These are phyloP conservation scores for Brachyopa scutellaris DNA, from an alignment of 2,888 invertebrate genomes.

Conservation along the genomic window DNA sequence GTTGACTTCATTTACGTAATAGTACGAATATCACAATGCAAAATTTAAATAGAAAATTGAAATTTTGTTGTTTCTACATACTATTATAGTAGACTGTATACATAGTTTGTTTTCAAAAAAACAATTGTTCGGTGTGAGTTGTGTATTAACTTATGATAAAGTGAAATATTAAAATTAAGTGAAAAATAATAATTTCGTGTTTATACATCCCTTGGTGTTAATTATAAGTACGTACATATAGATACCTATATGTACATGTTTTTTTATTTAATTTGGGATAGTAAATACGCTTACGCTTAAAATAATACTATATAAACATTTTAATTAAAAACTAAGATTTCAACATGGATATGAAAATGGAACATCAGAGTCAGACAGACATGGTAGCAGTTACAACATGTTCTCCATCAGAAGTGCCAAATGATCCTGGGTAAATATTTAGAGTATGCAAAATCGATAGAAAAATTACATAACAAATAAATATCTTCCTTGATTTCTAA, in stretches of 20 bases:
- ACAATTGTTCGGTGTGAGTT: not conserved
- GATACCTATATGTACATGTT: too few relatives aligned
- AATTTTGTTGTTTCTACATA: constrained; percentile 4
- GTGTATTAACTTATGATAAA: not conserved
- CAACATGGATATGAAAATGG: constrained; percentile 80
- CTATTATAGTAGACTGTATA: constrained; percentile 11
- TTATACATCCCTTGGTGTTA: too few relatives aligned
- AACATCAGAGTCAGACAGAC: constrained; percentile 82
- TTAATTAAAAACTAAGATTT: constrained; percentile 1
- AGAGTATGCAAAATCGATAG: too few relatives aligned
- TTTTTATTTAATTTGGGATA: not conserved
- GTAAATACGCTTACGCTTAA: too few relatives aligned
- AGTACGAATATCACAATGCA: not conserved
- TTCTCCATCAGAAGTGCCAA: constrained; percentile 95
- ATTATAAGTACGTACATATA: not conserved
- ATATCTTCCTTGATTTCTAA: too few relatives aligned
- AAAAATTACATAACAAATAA: too few relatives aligned
- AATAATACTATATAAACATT: too few relatives aligned
- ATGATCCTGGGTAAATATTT: constrained; percentile 94
- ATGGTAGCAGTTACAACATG: constrained; percentile 82
- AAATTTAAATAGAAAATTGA: constrained; percentile 3
- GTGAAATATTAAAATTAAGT: not conserved
- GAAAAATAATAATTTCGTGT: too few relatives aligned
- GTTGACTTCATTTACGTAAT: constrained; percentile 43
- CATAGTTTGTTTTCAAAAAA: not conserved